These are phyloP conservation scores for Eudemis profundana DNA, from an alignment of 2,888 invertebrate species.

Conservation along the genomic window DNA sequence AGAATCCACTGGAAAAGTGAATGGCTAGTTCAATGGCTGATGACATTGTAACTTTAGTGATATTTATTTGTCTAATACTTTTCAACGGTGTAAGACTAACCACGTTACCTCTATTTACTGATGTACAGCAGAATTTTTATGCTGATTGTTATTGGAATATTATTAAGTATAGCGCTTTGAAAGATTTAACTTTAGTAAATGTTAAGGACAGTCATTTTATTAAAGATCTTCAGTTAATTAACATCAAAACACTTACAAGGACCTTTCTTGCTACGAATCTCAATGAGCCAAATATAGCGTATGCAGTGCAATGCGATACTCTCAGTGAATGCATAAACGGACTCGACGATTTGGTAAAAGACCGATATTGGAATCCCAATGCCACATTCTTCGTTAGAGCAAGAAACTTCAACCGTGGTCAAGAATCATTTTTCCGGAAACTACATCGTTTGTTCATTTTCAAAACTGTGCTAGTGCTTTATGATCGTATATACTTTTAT, in stretches of 20 bases:
- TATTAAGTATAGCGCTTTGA: slow-evolving; percentile 1
- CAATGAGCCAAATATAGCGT: slow-evolving; percentile 32
- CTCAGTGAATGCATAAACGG: slow-evolving; percentile 28
- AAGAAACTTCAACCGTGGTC: background rate
- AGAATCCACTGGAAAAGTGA: background rate
- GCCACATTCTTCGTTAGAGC: slow-evolving; percentile 34
- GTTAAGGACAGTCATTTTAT: slow-evolving; percentile 20
- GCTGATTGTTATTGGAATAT: slow-evolving; percentile 14
- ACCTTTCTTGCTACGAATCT: slow-evolving; percentile 26
- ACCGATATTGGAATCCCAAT: slow-evolving; percentile 44
- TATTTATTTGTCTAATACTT: background rate
- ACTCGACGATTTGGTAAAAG: slow-evolving; percentile 36
- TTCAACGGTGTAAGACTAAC: background rate
- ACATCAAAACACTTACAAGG: slow-evolving; percentile 26
- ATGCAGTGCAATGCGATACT: slow-evolving; percentile 28
- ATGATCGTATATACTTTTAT: slow-evolving; percentile 31
- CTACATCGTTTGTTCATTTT: slow-evolving; percentile 41
- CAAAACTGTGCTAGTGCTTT: slow-evolving; percentile 27
- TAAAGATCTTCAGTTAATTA: slow-evolving; percentile 13
- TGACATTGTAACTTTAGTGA: background rate
- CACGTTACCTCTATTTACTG: background rate
- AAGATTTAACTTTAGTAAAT: slow-evolving; percentile 40
- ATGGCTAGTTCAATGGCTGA: slow-evolving; percentile 18
- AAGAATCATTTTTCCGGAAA: slow-evolving; percentile 30
- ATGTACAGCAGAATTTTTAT: slow-evolving; percentile 8